Evolutionary conservation across 2,113 vertebrate genomes (phyloP).

Genomic region (Cnemophilus loriae): DNA sequence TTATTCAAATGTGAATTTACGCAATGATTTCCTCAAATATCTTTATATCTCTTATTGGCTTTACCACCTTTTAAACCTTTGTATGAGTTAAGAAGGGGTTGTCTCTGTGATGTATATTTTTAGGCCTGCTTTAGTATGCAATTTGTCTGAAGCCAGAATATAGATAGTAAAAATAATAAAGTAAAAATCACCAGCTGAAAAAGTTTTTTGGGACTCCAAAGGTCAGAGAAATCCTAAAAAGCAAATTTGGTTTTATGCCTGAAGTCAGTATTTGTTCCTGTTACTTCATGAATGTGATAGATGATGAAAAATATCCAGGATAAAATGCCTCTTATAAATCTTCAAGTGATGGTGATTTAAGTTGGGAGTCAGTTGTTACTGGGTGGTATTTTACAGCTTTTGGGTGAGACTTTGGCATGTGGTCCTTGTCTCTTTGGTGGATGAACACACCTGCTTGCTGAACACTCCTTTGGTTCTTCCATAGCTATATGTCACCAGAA

Average conservation of each 20-base stretch:
- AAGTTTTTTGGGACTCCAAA: background rate
- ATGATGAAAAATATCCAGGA: background rate
- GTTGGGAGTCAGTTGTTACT: background rate
- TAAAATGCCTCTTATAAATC: background rate
- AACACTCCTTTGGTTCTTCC: background rate
- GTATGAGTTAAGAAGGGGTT: background rate
- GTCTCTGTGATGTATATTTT: background rate
- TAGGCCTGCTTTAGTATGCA: background rate
- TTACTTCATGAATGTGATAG: background rate
- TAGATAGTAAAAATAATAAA: background rate
- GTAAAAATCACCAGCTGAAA: background rate
- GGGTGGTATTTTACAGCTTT: background rate
- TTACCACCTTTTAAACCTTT: background rate
- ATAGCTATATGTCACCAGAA: fast-evolving
- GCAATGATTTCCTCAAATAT: background rate
- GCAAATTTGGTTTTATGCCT: background rate
- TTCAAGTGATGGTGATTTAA: background rate
- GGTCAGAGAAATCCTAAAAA: background rate
- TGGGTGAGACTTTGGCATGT: background rate
- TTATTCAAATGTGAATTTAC: background rate
- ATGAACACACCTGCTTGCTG: background rate
- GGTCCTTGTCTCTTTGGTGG: background rate
- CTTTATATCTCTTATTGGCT: background rate
- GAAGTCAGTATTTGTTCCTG: background rate
- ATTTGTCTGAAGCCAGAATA: background rate